These are phyloP conservation scores for Copidosoma aretas DNA, from an alignment of 2,888 invertebrate genomes.

Conservation along the genomic window DNA sequence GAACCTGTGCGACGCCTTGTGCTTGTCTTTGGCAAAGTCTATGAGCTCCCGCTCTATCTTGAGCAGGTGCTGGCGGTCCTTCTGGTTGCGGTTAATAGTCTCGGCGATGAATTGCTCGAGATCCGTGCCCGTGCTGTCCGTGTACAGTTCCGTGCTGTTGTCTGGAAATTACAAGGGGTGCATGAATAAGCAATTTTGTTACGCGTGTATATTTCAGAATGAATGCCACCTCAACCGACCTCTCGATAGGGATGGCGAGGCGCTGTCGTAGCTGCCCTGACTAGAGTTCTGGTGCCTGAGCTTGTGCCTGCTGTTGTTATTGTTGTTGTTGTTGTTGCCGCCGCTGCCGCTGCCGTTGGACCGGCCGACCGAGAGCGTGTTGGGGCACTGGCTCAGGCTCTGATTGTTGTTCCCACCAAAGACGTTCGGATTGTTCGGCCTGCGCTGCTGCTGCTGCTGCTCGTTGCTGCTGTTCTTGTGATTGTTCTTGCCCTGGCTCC, in stretches of 20 bases:
- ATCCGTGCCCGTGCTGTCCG: conserved; percentile 81
- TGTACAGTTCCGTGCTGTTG: conserved; percentile 77
- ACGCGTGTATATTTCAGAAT: too few species aligned
- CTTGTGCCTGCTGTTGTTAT: conserved; percentile 52
- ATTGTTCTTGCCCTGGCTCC: conserved; percentile 55
- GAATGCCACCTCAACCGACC: too few species aligned
- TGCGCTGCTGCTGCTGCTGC: conserved; percentile 55
- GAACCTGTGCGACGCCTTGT: conserved; percentile 72
- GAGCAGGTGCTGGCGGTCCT: conserved; percentile 84
- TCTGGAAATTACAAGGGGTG: too few species aligned
- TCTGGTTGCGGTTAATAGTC: conserved; percentile 87
- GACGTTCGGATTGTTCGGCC: conserved; percentile 54
- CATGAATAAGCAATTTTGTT: too few species aligned
- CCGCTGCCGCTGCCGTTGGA: conserved; percentile 50
- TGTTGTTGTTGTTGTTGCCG: too few species aligned
- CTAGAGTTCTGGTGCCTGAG: conserved; percentile 61
- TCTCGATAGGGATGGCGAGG: conserved; percentile 64
- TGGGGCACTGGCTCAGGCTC: conserved; percentile 54
- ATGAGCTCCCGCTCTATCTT: conserved; percentile 88
- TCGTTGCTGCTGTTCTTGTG: conserved; percentile 56
- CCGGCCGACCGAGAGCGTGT: conserved; percentile 53
- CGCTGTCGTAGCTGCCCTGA: conserved; percentile 61
- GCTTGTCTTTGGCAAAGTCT: conserved; percentile 78
- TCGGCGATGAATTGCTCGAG: conserved; percentile 87
- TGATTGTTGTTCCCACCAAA: conserved; percentile 53